phyloP scores from a whole-genome alignment of 2,797 vertebrate genomes.

The Cynodonichthys magdalenae region DNA sequence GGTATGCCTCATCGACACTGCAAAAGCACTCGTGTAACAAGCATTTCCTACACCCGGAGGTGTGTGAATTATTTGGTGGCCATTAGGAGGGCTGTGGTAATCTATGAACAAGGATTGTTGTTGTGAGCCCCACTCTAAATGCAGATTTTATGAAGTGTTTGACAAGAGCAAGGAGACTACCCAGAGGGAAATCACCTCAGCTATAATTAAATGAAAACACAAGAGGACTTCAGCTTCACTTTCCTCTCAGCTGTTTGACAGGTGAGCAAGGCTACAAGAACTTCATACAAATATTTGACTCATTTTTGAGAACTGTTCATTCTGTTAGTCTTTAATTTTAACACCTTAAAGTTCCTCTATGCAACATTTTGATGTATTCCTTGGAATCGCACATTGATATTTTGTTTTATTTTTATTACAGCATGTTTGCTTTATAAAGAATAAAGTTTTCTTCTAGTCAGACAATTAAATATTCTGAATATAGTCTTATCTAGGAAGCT shows the following conservation, averaged over 20 bases:
- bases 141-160: conserved; percentile 73
- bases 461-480: conserved; percentile 50
- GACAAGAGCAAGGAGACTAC: conserved; percentile 44
- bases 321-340: background rate
- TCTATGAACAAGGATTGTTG: conserved; percentile 38
- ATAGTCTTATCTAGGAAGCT: conserved; percentile 43
- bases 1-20: conserved; percentile 37
- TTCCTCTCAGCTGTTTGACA: conserved; percentile 53
- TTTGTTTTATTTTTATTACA: conserved; percentile 31
- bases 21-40: conserved; percentile 19
- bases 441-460: conserved; percentile 41
- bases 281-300: background rate
- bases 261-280: conserved; percentile 28
- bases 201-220: conserved; percentile 65
- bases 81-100: conserved; percentile 46
- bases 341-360: conserved; percentile 4
- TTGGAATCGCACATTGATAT: conserved; percentile 31
- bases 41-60: conserved; percentile 34
- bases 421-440: conserved; percentile 43
- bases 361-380: conserved; percentile 37
- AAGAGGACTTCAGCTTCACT: conserved; percentile 44
- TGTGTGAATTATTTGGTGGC: conserved; percentile 67
- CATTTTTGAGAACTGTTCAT: background rate
- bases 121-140: conserved; percentile 67
- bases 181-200: conserved; percentile 54